Base-by-base conservation (phyloP, 30 jellyfish, hydroid and myxozoan genomes). In the Aurelia sp. region DNA sequence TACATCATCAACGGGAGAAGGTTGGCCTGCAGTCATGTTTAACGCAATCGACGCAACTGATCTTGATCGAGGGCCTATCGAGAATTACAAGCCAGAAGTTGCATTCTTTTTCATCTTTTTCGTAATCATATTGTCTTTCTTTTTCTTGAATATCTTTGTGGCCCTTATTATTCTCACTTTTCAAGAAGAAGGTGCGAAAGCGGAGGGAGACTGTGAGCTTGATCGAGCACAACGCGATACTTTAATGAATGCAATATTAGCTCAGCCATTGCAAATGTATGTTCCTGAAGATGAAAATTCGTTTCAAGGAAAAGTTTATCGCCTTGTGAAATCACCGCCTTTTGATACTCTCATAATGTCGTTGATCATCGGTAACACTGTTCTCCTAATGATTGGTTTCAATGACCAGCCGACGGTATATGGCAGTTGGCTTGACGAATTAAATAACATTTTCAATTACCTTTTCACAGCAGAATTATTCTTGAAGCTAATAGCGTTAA, bases 1-100 rank as follows among this genome's bases (percentile, higher is more conserved):
- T 67, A 83, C 97, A 7, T 91, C 97, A 24, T 83, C 97, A 47
- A 91, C 97, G 1, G 97, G 97, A 38, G 97, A 91, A 76, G 97
- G 97, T 0, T 91, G 97, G 97, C 95, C 94, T 0, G 79, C 95
- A 35, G 95, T 82, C 16, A 91, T 91, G 97, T 91, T 82, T 38
- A 72, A 57, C 7, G 97, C 96, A 30, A 91, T 91, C 40, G 97
- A 91, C 62, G 91, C 96, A 52, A 81, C 85, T 15, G 82, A 30
- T 20, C 74, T 60, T 12, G 80, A 85, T 74, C 74, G 44, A 18
- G 95, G 97, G 7, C 97, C 97, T 4, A 55, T 91, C 50, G 79
- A 51, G 47, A 73, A 91, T 72, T 75, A 67, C 73, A 87, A 83
- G 47, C 91, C 91, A 15, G 76, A 91, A 91, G 72, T 91, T 9